Evolutionary conservation across 1,140 invertebrate species (phyloP).

Genomic region (Achatina immaculata): DNA sequence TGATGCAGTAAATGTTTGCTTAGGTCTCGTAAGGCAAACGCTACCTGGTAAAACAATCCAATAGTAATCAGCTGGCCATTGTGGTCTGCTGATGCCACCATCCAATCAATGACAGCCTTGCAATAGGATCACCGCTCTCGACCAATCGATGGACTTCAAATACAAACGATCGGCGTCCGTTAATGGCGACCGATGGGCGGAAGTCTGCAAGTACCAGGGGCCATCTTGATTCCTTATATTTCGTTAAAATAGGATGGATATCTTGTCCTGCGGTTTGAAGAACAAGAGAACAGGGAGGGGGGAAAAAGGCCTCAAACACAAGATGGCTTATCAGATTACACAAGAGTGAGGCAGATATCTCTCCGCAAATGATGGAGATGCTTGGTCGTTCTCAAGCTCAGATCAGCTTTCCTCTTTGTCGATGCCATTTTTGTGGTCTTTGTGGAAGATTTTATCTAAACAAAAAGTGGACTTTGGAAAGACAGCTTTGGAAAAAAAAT

Average conservation of each 20-base stretch:
- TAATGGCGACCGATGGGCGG: conserved; percentile 17
- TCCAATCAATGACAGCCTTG: not conserved
- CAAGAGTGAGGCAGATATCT: not conserved
- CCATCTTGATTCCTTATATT: not conserved
- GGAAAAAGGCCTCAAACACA: not conserved
- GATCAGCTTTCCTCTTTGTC: too few species aligned
- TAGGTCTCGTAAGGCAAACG: conserved; percentile 8
- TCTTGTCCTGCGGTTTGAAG: not conserved
- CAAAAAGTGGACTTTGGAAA: too few species aligned
- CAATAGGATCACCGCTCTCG: not conserved
- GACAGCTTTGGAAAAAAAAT: too few species aligned
- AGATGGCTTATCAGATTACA: not conserved
- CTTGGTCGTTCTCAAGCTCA: not conserved
- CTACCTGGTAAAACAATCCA: not conserved
- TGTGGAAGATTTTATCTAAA: too few species aligned
- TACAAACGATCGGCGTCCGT: not conserved
- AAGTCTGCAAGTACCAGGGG: conserved; percentile 10
- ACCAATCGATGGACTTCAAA: conserved; percentile 4
- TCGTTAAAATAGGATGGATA: not conserved
- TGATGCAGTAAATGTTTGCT: conserved; percentile 14
- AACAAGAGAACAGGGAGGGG: too few species aligned
- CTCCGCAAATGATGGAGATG: not conserved
- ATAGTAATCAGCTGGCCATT: conserved; percentile 2
- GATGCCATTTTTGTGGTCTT: too few species aligned
- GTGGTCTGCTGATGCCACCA: not conserved